Evolutionary conservation across 1,140 invertebrate genomes (phyloP), one percentile per base, ranked within the genome.

Genomic region (Papilio polyxenes): DNA sequence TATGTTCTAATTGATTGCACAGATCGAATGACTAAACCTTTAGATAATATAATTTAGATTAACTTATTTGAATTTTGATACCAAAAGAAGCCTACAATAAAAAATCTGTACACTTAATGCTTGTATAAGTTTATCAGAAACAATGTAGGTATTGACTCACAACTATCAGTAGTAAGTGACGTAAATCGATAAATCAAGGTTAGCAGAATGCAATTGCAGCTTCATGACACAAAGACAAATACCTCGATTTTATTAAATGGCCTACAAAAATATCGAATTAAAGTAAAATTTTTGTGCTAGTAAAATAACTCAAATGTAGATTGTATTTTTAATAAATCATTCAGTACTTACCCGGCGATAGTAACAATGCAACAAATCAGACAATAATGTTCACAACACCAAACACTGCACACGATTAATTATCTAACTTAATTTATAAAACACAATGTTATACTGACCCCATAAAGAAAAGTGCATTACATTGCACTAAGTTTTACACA

Each of bases 141-240:
- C 11, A 76, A 20, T 76, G 9, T 51, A 76, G n/a, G 13, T 17
- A 56, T 15, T 17, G 40, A 44, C 13, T 56, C 53, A 17, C 1
- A 53, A 53, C 3, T 17, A n/a, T 56, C 51, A 78, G 51, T 15
- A 15, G 23, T 53, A 78, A 81, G 83, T 90, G 87, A 88, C 88
- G 85, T 86, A 87, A 92, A 92, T 92, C 90, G 85, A 92, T 92
- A 91, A 90, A 88, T 90, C 87, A 89, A 91, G 87, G 89, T 88
- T 87, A 82, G 48, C 78, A 83, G 83, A 87, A 86, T 90, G 89
- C 89, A 91, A 81, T 85, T 89, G 88, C 89, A 87, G 83, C 86
- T 86, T 82, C 85, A 80, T 83, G 76, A 80, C 85, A 85, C 76
- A 53, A 74, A 84, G 78, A 80, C 72, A 9, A 31, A 65, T 4